These are phyloP conservation scores for Chaetophractus vellerosus DNA, from an alignment of 2,797 vertebrate species.

Conservation along the genomic window DNA sequence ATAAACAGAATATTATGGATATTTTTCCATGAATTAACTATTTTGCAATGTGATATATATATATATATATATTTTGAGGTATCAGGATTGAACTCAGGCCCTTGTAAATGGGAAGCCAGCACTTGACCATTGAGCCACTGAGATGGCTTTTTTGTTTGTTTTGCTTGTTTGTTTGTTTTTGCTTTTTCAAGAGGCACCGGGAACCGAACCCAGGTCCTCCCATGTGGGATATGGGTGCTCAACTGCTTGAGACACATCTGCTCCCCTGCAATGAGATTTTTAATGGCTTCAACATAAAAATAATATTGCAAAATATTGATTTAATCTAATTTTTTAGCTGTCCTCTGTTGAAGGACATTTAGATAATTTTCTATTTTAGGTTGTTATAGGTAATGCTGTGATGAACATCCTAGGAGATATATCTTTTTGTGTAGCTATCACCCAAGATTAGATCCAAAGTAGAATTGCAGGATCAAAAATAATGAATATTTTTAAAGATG, in stretches of 20 bases:
- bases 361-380: background rate
- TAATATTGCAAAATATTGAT: constrained; percentile 1
- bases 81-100: too few species aligned
- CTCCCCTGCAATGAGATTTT: background rate
- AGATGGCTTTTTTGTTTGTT: too few species aligned
- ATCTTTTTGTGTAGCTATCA: constrained; percentile 4
- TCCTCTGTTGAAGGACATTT: background rate
- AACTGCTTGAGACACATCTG: too few species aligned
- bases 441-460: background rate
- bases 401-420: constrained; percentile 36
- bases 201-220: too few species aligned
- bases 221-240: too few species aligned
- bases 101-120: too few species aligned
- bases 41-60: background rate
- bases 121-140: too few species aligned
- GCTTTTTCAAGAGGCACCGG: too few species aligned
- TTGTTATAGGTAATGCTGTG: background rate
- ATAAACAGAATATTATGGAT: background rate
- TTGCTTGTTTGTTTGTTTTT: too few species aligned
- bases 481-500: constrained; percentile 28
- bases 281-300: constrained; percentile 54
- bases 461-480: background rate
- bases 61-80: too few species aligned
- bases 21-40: background rate
- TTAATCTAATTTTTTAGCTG: constrained; percentile 10